These are phyloP conservation scores for Dynastes hyllus DNA, from an alignment of 2,888 invertebrate genomes.

Conservation along the genomic window DNA sequence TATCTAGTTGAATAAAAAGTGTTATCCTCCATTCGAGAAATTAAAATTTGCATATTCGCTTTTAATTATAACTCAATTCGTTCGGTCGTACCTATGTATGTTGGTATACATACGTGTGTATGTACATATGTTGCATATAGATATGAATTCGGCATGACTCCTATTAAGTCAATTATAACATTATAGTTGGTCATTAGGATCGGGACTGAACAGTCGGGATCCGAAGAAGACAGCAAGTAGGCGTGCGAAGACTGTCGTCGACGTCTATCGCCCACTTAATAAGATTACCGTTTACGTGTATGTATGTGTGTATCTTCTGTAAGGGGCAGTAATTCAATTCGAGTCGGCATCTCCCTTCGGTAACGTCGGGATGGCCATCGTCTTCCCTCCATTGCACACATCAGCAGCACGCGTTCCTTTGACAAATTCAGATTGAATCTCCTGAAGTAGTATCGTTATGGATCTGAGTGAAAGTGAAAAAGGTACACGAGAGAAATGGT, in stretches of 20 bases:
- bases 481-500: too few relatives aligned
- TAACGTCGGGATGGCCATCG: conserved; percentile 55
- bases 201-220: conserved; percentile 9
- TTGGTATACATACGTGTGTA: background rate
- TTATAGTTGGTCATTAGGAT: conserved; percentile 31
- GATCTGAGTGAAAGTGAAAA: too few relatives aligned
- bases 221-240: conserved; percentile 26
- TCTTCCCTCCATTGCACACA: conserved; percentile 67
- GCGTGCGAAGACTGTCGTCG: conserved; percentile 47
- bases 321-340: conserved; percentile 66
- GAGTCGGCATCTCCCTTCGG: conserved; percentile 55
- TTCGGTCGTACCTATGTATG: too few relatives aligned
- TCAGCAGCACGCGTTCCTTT: conserved; percentile 63
- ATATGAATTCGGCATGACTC: background rate
- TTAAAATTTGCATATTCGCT: too few relatives aligned
- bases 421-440: conserved; percentile 54
- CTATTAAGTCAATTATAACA: conserved; percentile 33
- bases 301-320: conserved; percentile 61
- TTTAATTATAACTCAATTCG: too few relatives aligned
- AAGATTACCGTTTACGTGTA: conserved; percentile 59
- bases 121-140: background rate
- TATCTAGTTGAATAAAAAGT: too few relatives aligned
- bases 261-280: conserved; percentile 58
- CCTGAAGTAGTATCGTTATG: background rate
- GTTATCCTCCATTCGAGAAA: background rate